A percentile compares a stretch with the other conserved stretches of the same genome.
Conservation (phyloP, 2,888 invertebrate genomes). For the Zhuqinia jingwanae region DNA sequence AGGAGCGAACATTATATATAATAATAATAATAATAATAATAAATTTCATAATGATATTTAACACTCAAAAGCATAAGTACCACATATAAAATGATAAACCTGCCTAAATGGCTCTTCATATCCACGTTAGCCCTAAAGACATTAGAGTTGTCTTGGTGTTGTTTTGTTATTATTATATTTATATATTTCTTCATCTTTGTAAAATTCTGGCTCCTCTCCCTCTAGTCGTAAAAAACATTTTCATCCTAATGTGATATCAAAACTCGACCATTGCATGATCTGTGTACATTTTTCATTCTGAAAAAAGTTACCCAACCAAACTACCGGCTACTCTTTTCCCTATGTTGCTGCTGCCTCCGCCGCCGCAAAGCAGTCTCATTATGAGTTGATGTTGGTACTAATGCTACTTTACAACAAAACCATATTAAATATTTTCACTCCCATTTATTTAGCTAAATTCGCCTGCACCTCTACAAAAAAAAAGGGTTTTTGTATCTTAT, state of each 20-base stretch:
- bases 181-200: conserved; percentile 18
- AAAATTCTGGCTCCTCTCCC: background rate
- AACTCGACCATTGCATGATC: conserved; percentile 73
- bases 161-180: background rate
- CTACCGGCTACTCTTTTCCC: conserved; percentile 57
- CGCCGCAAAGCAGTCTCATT: background rate
- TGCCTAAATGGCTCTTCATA: conserved; percentile 19
- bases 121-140: background rate
- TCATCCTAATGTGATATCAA: conserved; percentile 35
- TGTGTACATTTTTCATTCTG: conserved; percentile 72
- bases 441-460: background rate
- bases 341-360: background rate
- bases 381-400: background rate
- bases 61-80: conserved; percentile 37
- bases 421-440: background rate
- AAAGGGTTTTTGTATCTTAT: background rate
- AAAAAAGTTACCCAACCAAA: conserved; percentile 42
- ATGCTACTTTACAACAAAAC: background rate
- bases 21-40: background rate
- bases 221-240: background rate
- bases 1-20: conserved; percentile 24
- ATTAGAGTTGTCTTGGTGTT: background rate
- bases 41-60: conserved; percentile 60
- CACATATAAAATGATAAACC: background rate
- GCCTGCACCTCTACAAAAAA: background rate